Base-by-base conservation (phyloP, 2,888 invertebrate genomes). In the Meiosimyza decipiens region DNA sequence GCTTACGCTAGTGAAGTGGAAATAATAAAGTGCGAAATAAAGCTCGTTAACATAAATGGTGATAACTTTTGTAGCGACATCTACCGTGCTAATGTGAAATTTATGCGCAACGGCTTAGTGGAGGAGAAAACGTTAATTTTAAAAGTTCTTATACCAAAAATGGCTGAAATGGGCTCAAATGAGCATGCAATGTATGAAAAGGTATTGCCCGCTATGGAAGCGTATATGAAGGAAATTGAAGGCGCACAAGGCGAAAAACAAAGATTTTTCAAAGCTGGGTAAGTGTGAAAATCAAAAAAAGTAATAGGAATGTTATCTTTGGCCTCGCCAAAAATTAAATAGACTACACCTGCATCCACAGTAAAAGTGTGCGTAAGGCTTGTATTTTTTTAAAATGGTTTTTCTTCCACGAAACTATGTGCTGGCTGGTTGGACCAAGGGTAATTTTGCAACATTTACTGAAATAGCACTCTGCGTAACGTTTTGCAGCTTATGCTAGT, bases 11-110 rank as follows among this genome's bases (percentile, higher is more conserved):
- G 64, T 65, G 13, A 9, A 75, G 18, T 72, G 6, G n/a, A 51
- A 16, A n/a, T 77, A 11, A 59, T 69, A 71, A 67, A 70, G 51
- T 77, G 74, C 64, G 47, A 68, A 52, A 73, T 76, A 50, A 74
- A 74, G 69, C 71, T 67, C 33, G 69, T 71, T 15, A 73, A 72
- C 12, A 71, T 62, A 1, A 72, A 71, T 63, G 84, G 83, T 47
- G 84, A 83, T 16, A 84, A 84, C 75, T 84, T 81, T 72, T 84
- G 82, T 72, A 84, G 84, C 76, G 76, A 76, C 73, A 82, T 83
- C 75, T 83, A 82, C 64, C 78, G 79, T 22, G 70, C 77, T 13
- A 71, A 75, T 6, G 77, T 82, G 0, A 54, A 71, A 60, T 83
- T 72, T 62, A 40, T 64, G 52, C 22, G 71, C 11, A 55, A 54